Evolutionary conservation across 2,113 vertebrate species (phyloP).

Genomic region (Silurus glanis): DNA sequence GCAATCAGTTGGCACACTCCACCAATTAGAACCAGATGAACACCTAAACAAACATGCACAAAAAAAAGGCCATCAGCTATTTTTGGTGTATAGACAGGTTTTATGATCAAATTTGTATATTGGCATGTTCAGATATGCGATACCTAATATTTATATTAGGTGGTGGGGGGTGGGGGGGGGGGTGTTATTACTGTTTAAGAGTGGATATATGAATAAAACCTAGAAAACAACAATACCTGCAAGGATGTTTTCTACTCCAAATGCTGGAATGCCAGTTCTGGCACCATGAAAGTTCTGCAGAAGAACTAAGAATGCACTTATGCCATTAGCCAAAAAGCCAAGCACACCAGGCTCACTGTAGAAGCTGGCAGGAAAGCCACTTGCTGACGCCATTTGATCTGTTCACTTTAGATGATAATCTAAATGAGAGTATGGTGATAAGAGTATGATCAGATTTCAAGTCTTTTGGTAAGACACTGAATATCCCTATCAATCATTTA

Average conservation of each 20-base stretch:
- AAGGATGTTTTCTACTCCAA: conserved; percentile 78
- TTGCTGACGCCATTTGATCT: conserved; percentile 67
- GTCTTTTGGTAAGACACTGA: neutral
- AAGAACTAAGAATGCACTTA: conserved; percentile 85
- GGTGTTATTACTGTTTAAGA: neutral
- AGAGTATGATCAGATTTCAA: neutral
- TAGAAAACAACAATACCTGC: conserved; percentile 70
- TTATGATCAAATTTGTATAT: neutral
- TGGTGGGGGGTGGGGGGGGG: neutral
- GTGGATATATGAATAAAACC: neutral
- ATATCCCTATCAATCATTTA: neutral
- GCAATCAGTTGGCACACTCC: conserved; percentile 83
- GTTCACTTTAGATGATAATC: conserved; percentile 4
- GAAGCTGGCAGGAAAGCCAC: conserved; percentile 84
- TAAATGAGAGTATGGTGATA: too few species aligned
- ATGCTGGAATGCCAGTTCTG: conserved; percentile 63
- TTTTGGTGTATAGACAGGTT: neutral
- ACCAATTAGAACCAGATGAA: conserved; percentile 84
- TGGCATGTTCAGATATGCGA: neutral
- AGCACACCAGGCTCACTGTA: conserved; percentile 86
- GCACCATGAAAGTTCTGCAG: conserved; percentile 80
- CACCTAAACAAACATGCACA: conserved; percentile 66
- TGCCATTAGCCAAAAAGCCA: conserved; percentile 83
- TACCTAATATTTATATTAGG: neutral
- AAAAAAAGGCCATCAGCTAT: neutral